Evolutionary conservation across 2,888 invertebrate genomes (phyloP), one percentile per base, ranked within the genome.

Genomic region (Epicampocera succincta): DNA sequence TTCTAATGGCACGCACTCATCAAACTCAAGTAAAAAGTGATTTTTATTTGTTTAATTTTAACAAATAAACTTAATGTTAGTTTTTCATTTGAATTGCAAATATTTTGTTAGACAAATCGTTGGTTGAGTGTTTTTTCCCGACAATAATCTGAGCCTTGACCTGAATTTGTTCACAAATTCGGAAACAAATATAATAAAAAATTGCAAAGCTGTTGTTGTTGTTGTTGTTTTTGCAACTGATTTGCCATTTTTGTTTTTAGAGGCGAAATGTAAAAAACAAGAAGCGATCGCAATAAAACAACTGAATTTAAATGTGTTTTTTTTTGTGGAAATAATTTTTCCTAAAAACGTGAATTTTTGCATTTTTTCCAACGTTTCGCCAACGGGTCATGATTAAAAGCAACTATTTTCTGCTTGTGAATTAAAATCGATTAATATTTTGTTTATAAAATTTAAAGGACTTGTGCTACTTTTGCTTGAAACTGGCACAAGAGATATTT

Each of bases 121-220:
- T 68, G 19, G 42, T 1, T 29, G 9, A 21, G 44, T 60, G 44
- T 68, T 29, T 61, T 25, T 42, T 61, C 15, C 38, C 44, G 52
- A n/a, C 44, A 76, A 76, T 76, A 44, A 68, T 50, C 54, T 52
- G 15, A 38, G 54, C 68, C 76, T 69, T 76, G 68, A 76, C 68
- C 76, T 46, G 12, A 52, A 60, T 54, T 46, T 29, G 12, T 63
- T 21, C 6, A 25, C 9, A n/a, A 44, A 54, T 73, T 73, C 15
- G n/a, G 9, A 56, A 4, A 56, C 17, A 46, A 33, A 48, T 3
- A 5, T 56, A 8, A 19, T 11, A 19, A 12, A 17, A 6, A 29
- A n/a, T n/a, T n/a, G n/a, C n/a, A n/a, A n/a, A n/a, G n/a, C n/a
- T n/a, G n/a, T n/a, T n/a, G n/a, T n/a, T 63, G 11, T 69, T 46